Percentiles rank a stretch among this genome's conserved stretches.
Conservation (phyloP, 2,888 invertebrate species). For the Dastarcus helophoroides region DNA sequence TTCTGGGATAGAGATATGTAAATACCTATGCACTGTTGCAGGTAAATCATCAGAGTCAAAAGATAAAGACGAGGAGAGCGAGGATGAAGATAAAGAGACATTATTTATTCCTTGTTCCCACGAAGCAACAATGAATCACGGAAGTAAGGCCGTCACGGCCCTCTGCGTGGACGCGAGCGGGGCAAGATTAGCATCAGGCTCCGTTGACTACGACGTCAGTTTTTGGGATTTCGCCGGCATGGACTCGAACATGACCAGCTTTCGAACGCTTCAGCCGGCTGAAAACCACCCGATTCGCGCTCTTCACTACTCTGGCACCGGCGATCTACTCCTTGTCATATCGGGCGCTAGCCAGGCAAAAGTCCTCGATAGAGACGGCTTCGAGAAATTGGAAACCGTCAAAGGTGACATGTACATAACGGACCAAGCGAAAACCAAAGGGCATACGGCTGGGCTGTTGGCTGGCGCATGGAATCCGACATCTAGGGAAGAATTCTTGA, state of each 20-base stretch:
- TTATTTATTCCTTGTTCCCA: constrained; percentile 62
- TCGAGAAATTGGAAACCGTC: constrained; percentile 83
- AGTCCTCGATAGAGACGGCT: constrained; percentile 72
- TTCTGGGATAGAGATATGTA: too few species aligned
- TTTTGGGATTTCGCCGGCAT: constrained; percentile 99
- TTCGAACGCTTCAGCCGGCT: constrained; percentile 86
- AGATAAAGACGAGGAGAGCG: constrained; percentile 26
- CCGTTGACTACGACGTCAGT: constrained; percentile 90
- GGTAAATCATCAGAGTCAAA: constrained; percentile 16
- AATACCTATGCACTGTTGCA: too few species aligned
- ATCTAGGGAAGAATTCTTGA: constrained; percentile 83
- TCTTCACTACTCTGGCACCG: constrained; percentile 85
- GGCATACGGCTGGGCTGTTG: constrained; percentile 86
- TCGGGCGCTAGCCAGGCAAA: constrained; percentile 90
- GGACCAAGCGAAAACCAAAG: constrained; percentile 84
- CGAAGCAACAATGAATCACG: constrained; percentile 80
- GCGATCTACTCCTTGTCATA: constrained; percentile 85
- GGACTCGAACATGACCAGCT: constrained; percentile 85
- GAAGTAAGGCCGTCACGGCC: constrained; percentile 79
- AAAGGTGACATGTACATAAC: constrained; percentile 77
- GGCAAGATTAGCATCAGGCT: constrained; percentile 60
- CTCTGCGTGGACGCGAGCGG: constrained; percentile 90
- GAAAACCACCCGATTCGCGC: constrained; percentile 90
- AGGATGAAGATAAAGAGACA: constrained; percentile 34
- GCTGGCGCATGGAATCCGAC: constrained; percentile 92